phyloP scores from a whole-genome alignment of 2,113 vertebrate species.

The Dendrocopos noguchii region DNA sequence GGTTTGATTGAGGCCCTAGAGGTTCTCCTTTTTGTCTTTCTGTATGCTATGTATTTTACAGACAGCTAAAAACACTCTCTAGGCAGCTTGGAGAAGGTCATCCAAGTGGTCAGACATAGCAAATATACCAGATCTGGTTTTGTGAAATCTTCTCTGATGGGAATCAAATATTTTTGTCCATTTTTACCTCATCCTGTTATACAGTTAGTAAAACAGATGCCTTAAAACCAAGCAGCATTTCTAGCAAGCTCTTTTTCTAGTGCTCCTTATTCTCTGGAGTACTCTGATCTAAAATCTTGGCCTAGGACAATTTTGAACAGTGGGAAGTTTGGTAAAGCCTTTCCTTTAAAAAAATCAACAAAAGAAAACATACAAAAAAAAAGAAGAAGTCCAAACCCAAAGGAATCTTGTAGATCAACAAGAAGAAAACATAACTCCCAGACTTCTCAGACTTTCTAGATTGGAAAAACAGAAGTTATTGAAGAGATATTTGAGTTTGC shows the following conservation, averaged over 20 bases:
- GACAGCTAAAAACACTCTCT: not conserved
- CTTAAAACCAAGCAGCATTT: not conserved
- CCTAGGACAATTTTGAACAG: not conserved
- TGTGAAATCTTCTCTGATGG: not conserved
- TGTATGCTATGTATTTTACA: slow-evolving; percentile 7
- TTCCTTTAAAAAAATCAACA: not conserved
- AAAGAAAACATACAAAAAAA: not conserved
- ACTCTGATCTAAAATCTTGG: not conserved
- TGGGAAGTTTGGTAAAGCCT: not conserved
- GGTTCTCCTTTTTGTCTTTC: not conserved
- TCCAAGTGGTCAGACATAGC: slow-evolving; percentile 17
- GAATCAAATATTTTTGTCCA: slow-evolving; percentile 5
- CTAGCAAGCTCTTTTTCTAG: not conserved
- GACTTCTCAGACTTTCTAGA: not conserved
- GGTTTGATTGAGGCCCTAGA: not conserved
- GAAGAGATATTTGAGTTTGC: not conserved
- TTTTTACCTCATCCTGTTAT: slow-evolving; percentile 29
- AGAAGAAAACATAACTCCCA: not conserved
- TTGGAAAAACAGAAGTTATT: not conserved
- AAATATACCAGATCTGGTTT: slow-evolving; percentile 33
- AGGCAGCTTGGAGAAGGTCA: not conserved
- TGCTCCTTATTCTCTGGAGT: not conserved
- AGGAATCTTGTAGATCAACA: not conserved
- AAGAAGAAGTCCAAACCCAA: not conserved
- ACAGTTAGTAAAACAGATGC: slow-evolving; percentile 43